Conservation (phyloP, 2,888 invertebrate species). For the Choreutis nemorana region DNA sequence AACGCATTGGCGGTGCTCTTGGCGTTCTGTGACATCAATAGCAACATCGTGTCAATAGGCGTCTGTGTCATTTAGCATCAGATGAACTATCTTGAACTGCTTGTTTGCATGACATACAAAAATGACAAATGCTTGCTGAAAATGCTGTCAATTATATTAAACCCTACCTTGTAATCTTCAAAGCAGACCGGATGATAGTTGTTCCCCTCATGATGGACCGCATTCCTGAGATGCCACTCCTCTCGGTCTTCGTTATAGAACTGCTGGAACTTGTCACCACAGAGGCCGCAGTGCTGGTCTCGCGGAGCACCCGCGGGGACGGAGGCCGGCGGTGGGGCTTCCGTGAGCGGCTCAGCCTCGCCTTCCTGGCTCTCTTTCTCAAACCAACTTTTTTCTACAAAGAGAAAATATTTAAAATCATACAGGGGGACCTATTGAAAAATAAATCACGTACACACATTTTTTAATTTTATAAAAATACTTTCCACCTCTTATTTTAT, state of each 20-base stretch:
- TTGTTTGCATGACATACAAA: no score
- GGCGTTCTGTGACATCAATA: no score
- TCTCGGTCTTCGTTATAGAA: slow-evolving; percentile 97
- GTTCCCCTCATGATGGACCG: slow-evolving; percentile 76
- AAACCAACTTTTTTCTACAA: slow-evolving; percentile 85
- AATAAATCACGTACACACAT: no score
- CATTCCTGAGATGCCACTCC: slow-evolving; percentile 94
- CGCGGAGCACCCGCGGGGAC: slow-evolving; percentile 76
- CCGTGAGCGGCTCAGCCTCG: slow-evolving; percentile 33
- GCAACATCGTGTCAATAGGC: no score
- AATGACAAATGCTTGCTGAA: no score
- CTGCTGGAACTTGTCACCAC: slow-evolving; percentile 92
- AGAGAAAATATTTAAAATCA: not conserved
- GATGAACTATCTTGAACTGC: no score
- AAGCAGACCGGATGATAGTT: slow-evolving; percentile 92
- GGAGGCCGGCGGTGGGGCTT: slow-evolving; percentile 59
- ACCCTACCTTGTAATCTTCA: slow-evolving; percentile 82
- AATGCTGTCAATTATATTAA: no score
- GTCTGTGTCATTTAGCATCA: no score
- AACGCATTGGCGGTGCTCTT: no score
- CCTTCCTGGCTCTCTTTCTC: slow-evolving; percentile 69
- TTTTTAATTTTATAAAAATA: no score
- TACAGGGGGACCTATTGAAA: no score
- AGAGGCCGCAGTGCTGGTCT: slow-evolving; percentile 82
- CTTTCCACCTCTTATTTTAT: no score